Conservation (phyloP, 2,113 vertebrate species). For the Xyrauchen texanus region DNA sequence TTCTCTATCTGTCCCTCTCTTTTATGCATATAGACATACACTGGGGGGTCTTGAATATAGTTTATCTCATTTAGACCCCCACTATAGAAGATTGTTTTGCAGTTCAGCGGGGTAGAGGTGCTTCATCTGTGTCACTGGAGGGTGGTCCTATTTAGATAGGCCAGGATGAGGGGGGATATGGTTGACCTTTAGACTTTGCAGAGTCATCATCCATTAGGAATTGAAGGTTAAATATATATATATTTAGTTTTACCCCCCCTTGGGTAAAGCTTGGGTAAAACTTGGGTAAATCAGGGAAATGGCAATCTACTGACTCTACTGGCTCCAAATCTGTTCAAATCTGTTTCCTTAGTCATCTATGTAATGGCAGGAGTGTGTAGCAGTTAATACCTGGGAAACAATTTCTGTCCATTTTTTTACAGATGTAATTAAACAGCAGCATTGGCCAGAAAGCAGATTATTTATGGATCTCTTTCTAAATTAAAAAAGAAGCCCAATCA, state of each 20-base stretch:
- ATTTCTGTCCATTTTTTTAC: background rate
- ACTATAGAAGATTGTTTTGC: constrained; percentile 6
- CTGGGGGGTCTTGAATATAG: no score
- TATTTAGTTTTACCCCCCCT: no score
- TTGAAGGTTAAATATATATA: background rate
- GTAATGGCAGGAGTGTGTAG: constrained; percentile 5
- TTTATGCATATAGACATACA: constrained; percentile 17
- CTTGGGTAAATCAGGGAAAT: background rate
- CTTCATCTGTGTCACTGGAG: constrained; percentile 42
- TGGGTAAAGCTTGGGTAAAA: no score
- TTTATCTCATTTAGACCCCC: background rate
- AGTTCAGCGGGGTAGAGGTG: constrained; percentile 35
- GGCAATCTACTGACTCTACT: no score
- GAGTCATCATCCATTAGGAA: constrained; percentile 50
- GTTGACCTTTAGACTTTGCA: constrained; percentile 36
- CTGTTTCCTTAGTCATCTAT: background rate
- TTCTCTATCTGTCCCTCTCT: background rate
- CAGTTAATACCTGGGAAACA: background rate
- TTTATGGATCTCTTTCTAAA: background rate
- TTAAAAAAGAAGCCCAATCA: no score
- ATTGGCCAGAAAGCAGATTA: constrained; percentile 7
- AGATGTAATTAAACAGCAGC: background rate
- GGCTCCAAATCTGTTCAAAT: constrained; percentile 2
- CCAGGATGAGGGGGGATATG: constrained; percentile 28
- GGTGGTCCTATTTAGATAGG: constrained; percentile 54